Evolutionary conservation across 2,888 invertebrate species (phyloP).

Genomic region (Dryobotodes eremita): DNA sequence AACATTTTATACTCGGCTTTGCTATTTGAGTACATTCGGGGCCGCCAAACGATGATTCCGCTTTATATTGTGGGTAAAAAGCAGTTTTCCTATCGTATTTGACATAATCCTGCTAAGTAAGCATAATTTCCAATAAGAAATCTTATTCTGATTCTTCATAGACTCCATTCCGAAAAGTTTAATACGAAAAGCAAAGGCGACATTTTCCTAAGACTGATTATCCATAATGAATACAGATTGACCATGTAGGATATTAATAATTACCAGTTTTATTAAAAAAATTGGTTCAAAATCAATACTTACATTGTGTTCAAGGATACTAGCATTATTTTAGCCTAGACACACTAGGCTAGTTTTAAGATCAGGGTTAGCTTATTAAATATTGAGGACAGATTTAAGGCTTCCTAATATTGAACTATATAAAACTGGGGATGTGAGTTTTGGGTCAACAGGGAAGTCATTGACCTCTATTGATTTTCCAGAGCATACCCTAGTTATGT

Average conservation of each 20-base stretch:
- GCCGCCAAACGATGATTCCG: slow-evolving; percentile 31
- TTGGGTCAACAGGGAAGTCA: slow-evolving; percentile 44
- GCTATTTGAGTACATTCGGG: slow-evolving; percentile 27
- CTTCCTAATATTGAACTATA: slow-evolving; percentile 14
- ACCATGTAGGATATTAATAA: not conserved
- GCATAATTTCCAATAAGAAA: slow-evolving; percentile 37
- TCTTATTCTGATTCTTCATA: not conserved
- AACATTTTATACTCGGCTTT: slow-evolving; percentile 59
- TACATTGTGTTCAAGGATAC: not conserved
- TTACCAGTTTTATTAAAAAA: not conserved
- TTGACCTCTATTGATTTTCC: slow-evolving; percentile 60
- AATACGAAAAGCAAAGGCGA: slow-evolving; percentile 6
- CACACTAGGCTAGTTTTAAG: slow-evolving; percentile 1
- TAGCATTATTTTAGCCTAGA: slow-evolving; percentile 19
- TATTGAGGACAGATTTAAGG: slow-evolving; percentile 24
- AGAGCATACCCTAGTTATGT: slow-evolving; percentile 19
- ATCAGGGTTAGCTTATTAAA: slow-evolving; percentile 39
- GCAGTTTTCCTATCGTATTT: not conserved
- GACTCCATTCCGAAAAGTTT: not conserved
- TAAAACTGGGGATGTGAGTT: slow-evolving; percentile 25
- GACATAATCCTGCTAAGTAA: not conserved
- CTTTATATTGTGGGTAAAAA: not conserved
- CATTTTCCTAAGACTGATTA: slow-evolving; percentile 20
- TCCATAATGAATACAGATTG: slow-evolving; percentile 15
- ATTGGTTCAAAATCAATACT: slow-evolving; percentile 20